Base-by-base conservation (phyloP, 2,113 vertebrate species). In the Leptobrachium leishanense region DNA sequence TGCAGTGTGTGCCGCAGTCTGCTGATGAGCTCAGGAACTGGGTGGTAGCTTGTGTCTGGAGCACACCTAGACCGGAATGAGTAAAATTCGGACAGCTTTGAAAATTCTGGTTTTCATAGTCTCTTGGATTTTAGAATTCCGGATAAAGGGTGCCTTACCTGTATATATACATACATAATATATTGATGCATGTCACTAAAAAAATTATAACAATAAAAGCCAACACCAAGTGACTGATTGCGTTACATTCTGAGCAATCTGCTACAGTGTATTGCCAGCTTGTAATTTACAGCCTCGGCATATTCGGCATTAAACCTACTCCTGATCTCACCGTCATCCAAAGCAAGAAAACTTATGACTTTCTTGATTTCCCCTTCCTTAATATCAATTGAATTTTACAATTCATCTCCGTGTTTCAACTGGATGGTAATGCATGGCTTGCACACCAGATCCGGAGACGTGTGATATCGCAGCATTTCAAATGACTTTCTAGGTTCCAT, bases 401-500 rank as follows among this genome's bases (percentile, higher is more conserved):
- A 62, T 70, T 63, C 43, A 72, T 72, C 40, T 15, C 31, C 68
- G 53, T 65, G 46, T 50, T 50, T 50, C 46, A 50, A 5, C 43
- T 67, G 59, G 62, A 54, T 67, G 12, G 2, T 74, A 74, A 64
- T 40, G 59, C 70, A 31, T 31, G 13, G 46, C 41, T 72, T 43
- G 13, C n/a, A 41, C 44, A 44, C 55, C 57, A 64, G 62, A 54
- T 39, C 71, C 72, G 41, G 40, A 54, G 20, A 44, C 41, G 68
- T 68, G 5, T 55, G 53, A 74, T 74, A 20, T 74, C 42, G 20
- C 53, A 46, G 63, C 70, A 68, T 73, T n/a, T 50, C 20, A 43
- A 68, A 80, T 74, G 66, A 80, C 63, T 59, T 67, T 74, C 31
- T 43, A 50, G 41, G 41, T 74, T 74, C 59, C 54, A 68, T 80